Percentiles rank a stretch among this genome's conserved stretches.
phyloP scores from a whole-genome alignment of 2,797 vertebrate species.

The Harpagifer antarcticus region DNA sequence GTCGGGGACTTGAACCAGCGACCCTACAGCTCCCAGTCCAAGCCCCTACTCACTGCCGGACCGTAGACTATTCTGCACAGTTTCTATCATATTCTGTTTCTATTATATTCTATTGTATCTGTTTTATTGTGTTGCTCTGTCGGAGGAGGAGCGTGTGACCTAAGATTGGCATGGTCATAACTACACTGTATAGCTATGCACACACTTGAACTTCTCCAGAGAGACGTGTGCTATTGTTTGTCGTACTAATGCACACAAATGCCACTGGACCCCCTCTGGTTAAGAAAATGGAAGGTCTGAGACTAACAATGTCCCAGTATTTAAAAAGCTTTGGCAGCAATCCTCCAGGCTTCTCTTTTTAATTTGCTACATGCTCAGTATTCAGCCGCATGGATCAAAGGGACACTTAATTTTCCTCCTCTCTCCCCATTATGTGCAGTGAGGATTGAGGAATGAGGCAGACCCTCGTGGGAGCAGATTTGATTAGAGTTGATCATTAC shows the following conservation, averaged over 20 bases:
- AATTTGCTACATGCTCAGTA: conserved; percentile 79
- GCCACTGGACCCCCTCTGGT: conserved; percentile 16
- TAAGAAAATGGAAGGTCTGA: conserved; percentile 48
- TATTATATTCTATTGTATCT: no score
- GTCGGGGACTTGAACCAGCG: no score
- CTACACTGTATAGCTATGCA: no score
- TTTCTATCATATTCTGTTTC: no score
- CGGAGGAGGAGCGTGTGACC: no score
- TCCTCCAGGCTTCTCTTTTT: conserved; percentile 75
- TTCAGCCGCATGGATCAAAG: conserved; percentile 78
- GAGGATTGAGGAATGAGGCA: conserved; percentile 68
- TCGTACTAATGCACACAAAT: conserved; percentile 5
- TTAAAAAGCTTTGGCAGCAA: conserved; percentile 42
- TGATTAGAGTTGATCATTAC: conserved; percentile 83
- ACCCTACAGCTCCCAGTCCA: no score
- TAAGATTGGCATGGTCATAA: no score
- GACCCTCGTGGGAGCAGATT: conserved; percentile 72
- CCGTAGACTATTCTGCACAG: no score
- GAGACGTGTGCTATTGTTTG: no score
- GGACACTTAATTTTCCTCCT: conserved; percentile 81
- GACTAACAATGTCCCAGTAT: conserved; percentile 44
- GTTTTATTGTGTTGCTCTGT: no score
- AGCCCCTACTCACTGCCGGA: no score
- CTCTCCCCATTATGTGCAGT: conserved; percentile 73
- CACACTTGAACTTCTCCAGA: no score